Percentiles rank a stretch among this genome's conserved stretches.
phyloP scores from a whole-genome alignment of 2,888 invertebrate species.

The Acanthacorydalis orientalis region DNA sequence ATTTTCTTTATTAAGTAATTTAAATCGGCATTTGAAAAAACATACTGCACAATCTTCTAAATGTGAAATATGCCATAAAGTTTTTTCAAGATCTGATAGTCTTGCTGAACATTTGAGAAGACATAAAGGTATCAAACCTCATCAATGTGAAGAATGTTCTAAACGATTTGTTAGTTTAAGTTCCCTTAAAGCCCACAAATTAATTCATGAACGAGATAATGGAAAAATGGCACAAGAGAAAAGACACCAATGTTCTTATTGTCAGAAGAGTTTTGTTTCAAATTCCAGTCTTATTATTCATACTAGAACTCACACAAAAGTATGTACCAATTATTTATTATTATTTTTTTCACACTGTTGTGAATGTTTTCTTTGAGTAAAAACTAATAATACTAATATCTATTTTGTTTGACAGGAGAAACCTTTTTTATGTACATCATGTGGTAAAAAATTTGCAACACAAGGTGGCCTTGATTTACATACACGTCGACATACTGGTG shows the following conservation, averaged over 20 bases:
- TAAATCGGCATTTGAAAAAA: constrained; percentile 4
- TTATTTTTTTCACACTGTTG: background rate
- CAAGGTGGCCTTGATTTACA: constrained; percentile 5
- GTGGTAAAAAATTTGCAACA: constrained; percentile 5
- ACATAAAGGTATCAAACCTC: constrained; percentile 1
- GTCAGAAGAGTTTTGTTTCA: constrained; percentile 5
- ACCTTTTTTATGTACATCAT: constrained; percentile 5
- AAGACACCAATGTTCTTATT: constrained; percentile 4
- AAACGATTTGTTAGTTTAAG: constrained; percentile 2
- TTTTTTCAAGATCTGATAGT: constrained; percentile 1
- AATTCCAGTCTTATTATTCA: constrained; percentile 6
- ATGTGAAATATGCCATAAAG: constrained; percentile 3
- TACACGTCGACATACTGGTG: constrained; percentile 6
- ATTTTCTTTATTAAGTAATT: constrained; percentile 1
- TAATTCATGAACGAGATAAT: background rate
- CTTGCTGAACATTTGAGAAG: constrained; percentile 4
- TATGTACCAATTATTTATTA: background rate
- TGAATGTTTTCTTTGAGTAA: background rate
- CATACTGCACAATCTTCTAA: constrained; percentile 1
- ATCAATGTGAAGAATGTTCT: constrained; percentile 2
- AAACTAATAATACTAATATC: background rate
- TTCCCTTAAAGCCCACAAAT: constrained; percentile 2
- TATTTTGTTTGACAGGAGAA: constrained; percentile 2
- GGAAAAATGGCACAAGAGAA: background rate
- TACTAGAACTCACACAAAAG: constrained; percentile 4